Evolutionary conservation across 2,888 invertebrate genomes (phyloP).

Genomic region (Zhengitettix transpicula): DNA sequence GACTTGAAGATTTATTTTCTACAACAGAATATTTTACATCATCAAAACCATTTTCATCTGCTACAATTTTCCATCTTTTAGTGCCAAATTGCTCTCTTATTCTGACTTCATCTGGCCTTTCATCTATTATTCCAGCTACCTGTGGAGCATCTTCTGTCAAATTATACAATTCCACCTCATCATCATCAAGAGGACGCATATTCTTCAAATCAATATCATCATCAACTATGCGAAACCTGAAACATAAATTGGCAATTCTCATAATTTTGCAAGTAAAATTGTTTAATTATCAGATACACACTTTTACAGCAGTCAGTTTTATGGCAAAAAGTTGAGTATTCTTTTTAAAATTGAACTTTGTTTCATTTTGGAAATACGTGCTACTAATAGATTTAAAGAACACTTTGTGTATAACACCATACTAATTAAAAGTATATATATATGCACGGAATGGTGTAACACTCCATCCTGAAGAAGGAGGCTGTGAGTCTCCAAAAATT

Average conservation of each 20-base stretch:
- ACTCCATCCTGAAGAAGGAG: too few relatives aligned
- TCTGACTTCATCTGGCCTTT: constrained; percentile 47
- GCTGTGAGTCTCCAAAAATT: too few relatives aligned
- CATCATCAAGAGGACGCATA: constrained; percentile 40
- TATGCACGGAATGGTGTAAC: too few relatives aligned
- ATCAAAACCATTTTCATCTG: constrained; percentile 11
- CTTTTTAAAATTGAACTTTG: too few relatives aligned
- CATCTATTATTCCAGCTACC: constrained; percentile 76
- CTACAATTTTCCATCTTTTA: constrained; percentile 11
- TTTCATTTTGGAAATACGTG: too few relatives aligned
- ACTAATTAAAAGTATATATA: too few relatives aligned
- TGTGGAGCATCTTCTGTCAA: constrained; percentile 79
- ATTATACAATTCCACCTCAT: constrained; percentile 47
- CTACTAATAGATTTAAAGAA: too few relatives aligned
- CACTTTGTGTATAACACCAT: too few relatives aligned
- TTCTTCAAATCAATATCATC: constrained; percentile 57
- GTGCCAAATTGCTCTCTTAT: constrained; percentile 15
- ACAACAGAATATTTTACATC: constrained; percentile 9
- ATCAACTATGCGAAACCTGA: constrained; percentile 68
- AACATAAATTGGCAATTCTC: constrained; percentile 15
- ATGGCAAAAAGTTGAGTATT: too few relatives aligned
- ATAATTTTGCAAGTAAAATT: too few relatives aligned
- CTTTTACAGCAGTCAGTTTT: too few relatives aligned
- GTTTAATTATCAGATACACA: too few relatives aligned
- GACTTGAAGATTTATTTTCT: neutral